Conservation (phyloP, 2,113 vertebrate species). For the Notarius quadriscutis region DNA sequence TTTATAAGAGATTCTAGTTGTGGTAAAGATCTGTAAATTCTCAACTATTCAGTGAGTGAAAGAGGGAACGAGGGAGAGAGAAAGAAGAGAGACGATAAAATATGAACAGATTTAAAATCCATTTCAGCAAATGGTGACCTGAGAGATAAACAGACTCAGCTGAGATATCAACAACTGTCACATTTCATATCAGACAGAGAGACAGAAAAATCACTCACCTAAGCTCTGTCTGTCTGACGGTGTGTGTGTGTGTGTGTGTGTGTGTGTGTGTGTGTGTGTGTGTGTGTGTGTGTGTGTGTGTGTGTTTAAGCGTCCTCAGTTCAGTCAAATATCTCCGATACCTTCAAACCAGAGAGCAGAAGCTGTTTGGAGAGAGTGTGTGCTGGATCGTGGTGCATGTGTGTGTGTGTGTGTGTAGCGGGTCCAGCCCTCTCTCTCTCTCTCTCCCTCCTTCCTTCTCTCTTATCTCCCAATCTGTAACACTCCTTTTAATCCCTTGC, state of each 20-base stretch:
- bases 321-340: slow-evolving; percentile 17
- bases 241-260: slow-evolving; percentile 1
- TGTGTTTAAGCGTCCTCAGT: neutral
- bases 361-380: slow-evolving; percentile 12
- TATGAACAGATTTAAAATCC: neutral
- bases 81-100: neutral
- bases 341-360: slow-evolving; percentile 12
- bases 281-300: slow-evolving; percentile 15
- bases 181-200: slow-evolving; percentile 1
- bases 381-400: neutral
- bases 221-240: slow-evolving; percentile 27
- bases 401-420: neutral
- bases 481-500: slow-evolving; percentile 23
- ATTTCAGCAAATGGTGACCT: neutral
- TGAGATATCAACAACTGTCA: neutral
- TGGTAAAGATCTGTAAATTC: neutral
- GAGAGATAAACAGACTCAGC: neutral
- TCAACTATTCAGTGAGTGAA: neutral
- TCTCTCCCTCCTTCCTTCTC: neutral
- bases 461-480: slow-evolving; percentile 22
- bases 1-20: neutral
- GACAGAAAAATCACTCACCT: slow-evolving; percentile 42
- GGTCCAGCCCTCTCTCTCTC: neutral
- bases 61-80: neutral
- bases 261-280: slow-evolving; percentile 24